Conservation (phyloP, 1,140 invertebrate genomes). For the Aphidius gifuensis region DNA sequence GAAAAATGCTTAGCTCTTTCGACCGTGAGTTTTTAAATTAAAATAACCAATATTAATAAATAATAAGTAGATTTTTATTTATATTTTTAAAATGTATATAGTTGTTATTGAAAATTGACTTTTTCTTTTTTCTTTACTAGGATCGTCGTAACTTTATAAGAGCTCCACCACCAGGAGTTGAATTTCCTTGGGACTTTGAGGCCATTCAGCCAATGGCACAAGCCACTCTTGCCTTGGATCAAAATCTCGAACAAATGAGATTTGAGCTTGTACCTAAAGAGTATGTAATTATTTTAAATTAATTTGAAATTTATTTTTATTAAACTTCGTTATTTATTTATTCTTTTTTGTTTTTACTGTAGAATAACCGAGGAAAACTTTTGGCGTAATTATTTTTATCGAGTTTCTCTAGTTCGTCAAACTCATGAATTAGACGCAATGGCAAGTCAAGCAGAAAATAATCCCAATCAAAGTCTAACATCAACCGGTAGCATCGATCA, state of each 20-base stretch:
- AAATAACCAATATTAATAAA: background rate
- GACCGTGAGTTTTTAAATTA: constrained; percentile 60
- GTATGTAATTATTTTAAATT: constrained; percentile 58
- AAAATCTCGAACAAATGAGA: constrained; percentile 94
- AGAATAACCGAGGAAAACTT: constrained; percentile 98
- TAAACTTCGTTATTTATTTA: constrained; percentile 19
- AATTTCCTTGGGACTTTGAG: constrained; percentile 94
- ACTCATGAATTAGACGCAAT: constrained; percentile 81
- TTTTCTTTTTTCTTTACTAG: constrained; percentile 51
- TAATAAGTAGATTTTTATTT: too few relatives aligned
- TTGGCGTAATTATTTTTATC: constrained; percentile 99
- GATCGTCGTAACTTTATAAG: constrained; percentile 96
- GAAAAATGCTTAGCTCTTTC: constrained; percentile 92
- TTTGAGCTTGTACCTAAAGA: constrained; percentile 98
- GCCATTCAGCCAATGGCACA: constrained; percentile 86
- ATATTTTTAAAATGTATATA: too few relatives aligned
- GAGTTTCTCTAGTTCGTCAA: constrained; percentile 95
- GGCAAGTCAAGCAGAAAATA: constrained; percentile 54
- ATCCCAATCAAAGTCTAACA: constrained; percentile 44
- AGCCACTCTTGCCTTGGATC: constrained; percentile 91
- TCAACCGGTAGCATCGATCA: constrained; percentile 49
- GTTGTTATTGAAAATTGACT: background rate
- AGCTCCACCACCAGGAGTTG: constrained; percentile 90
- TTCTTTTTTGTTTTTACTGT: constrained; percentile 35
- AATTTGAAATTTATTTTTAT: constrained; percentile 19